phyloP scores from a whole-genome alignment of 2,113 vertebrate genomes.

The Myotis yumanensis region DNA sequence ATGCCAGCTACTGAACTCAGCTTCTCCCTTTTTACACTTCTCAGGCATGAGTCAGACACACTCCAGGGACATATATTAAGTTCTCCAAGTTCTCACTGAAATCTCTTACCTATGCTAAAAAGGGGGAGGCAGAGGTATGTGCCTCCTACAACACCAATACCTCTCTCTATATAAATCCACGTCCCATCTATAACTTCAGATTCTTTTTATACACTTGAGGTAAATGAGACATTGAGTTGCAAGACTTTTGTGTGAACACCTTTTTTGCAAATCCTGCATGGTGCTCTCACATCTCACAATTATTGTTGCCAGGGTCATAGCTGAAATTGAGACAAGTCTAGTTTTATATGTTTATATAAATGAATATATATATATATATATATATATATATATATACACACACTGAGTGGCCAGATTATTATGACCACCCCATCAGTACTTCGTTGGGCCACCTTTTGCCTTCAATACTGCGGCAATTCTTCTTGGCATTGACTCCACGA shows the following conservation, averaged over 20 bases:
- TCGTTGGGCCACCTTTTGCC: no score
- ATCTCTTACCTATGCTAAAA: background rate
- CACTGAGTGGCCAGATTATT: no score
- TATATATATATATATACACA: background rate
- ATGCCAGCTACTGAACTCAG: background rate
- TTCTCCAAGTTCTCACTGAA: background rate
- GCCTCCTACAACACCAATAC: background rate
- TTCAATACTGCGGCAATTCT: no score
- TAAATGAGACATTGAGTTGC: background rate
- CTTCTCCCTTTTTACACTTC: background rate
- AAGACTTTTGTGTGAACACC: background rate
- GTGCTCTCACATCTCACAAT: background rate
- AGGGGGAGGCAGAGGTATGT: background rate
- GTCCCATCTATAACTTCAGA: background rate
- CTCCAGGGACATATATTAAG: background rate
- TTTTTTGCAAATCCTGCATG: background rate
- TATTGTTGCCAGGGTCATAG: background rate
- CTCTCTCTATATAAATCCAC: background rate
- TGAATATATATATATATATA: background rate
- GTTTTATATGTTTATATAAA: background rate
- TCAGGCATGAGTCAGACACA: background rate
- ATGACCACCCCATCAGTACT: no score
- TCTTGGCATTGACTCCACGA: no score
- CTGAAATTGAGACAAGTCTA: background rate
- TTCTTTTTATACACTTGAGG: background rate